phyloP scores from a whole-genome alignment of 2,888 invertebrate genomes.

The Cephalotes varians region DNA sequence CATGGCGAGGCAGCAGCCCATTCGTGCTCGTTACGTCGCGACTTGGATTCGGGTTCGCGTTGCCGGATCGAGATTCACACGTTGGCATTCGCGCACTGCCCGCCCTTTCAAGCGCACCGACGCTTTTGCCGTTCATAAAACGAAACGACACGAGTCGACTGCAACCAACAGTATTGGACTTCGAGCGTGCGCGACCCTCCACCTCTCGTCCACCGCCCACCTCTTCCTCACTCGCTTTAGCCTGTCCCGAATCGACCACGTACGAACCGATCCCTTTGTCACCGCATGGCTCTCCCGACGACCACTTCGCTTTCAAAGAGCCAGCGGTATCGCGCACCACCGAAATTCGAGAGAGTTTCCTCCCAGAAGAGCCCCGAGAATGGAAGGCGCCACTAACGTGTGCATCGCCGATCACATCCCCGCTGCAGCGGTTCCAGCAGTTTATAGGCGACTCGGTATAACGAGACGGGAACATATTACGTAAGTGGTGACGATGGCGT shows the following conservation, averaged over 20 bases:
- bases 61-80: constrained; percentile 47
- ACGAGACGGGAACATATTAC: constrained; percentile 30
- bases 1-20: constrained; percentile 16
- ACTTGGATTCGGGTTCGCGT: constrained; percentile 25
- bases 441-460: constrained; percentile 28
- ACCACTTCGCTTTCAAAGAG: constrained; percentile 55
- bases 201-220: neutral
- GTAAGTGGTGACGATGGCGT: constrained; percentile 18
- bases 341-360: constrained; percentile 42
- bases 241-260: constrained; percentile 33
- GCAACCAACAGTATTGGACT: constrained; percentile 46
- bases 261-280: constrained; percentile 66
- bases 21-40: constrained; percentile 47
- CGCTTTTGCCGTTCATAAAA: constrained; percentile 48
- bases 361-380: constrained; percentile 28
- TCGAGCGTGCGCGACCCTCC: constrained; percentile 15
- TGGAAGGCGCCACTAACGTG: constrained; percentile 32
- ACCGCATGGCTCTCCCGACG: constrained; percentile 57
- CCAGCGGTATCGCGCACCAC: constrained; percentile 31
- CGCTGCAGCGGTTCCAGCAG: neutral
- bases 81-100: constrained; percentile 9
- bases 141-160: constrained; percentile 46
- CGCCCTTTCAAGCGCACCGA: constrained; percentile 28
- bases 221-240: constrained; percentile 12
- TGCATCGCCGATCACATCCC: constrained; percentile 23